These are phyloP conservation scores for Pipistrellus pygmaeus DNA, from an alignment of 2,797 vertebrate species.

Conservation along the genomic window DNA sequence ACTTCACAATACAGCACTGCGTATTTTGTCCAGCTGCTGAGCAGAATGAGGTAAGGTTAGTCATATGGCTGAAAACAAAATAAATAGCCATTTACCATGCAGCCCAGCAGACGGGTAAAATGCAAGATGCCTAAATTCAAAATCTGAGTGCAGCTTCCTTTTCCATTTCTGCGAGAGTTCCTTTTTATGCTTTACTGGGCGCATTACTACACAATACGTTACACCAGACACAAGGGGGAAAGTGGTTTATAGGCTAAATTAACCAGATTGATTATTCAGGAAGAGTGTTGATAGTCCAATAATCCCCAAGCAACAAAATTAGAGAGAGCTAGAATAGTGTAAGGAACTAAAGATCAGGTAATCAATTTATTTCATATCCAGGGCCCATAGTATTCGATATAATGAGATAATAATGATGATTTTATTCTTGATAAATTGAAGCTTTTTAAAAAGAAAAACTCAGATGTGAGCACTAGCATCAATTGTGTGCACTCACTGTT, in stretches of 20 bases:
- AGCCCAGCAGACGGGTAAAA: slow-evolving; percentile 35
- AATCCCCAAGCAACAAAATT: slow-evolving; percentile 70
- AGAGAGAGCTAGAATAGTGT: slow-evolving; percentile 36
- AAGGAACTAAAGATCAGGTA: slow-evolving; percentile 50
- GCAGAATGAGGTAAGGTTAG: slow-evolving; percentile 78
- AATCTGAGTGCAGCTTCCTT: slow-evolving; percentile 49
- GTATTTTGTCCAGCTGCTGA: slow-evolving; percentile 80
- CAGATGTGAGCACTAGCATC: slow-evolving; percentile 9
- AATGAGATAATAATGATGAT: slow-evolving; percentile 72
- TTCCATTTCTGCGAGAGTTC: slow-evolving; percentile 61
- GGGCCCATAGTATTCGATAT: slow-evolving; percentile 60
- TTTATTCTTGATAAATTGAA: slow-evolving; percentile 64
- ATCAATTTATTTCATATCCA: slow-evolving; percentile 72
- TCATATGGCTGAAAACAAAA: slow-evolving; percentile 79
- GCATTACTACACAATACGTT: slow-evolving; percentile 76
- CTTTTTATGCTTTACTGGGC: slow-evolving; percentile 72
- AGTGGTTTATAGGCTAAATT: slow-evolving; percentile 77
- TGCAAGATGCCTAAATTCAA: slow-evolving; percentile 67
- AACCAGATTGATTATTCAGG: slow-evolving; percentile 82
- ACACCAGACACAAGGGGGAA: slow-evolving; percentile 71
- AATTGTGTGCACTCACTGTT: background rate
- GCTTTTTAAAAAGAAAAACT: slow-evolving; percentile 55
- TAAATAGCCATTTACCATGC: slow-evolving; percentile 68
- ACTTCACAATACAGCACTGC: slow-evolving; percentile 79
- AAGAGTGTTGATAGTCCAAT: slow-evolving; percentile 69